Conservation (phyloP, 2,888 invertebrate species). For the Petrolisthes manimaculis region DNA sequence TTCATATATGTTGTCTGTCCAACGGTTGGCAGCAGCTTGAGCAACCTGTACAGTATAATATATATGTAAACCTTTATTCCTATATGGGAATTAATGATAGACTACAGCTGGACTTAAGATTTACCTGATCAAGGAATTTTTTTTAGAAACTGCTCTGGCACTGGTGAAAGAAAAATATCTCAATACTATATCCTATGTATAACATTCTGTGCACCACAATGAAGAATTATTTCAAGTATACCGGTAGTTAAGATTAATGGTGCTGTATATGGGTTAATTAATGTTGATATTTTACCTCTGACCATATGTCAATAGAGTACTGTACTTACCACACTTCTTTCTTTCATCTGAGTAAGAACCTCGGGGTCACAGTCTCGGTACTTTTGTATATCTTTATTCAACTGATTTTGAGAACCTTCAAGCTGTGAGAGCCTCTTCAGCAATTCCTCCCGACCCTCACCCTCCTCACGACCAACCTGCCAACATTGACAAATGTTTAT, state of each 20-base stretch:
- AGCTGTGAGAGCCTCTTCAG: slow-evolving; percentile 75
- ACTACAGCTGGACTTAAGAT: not conserved
- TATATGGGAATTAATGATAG: not conserved
- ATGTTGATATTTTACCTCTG: too few species aligned
- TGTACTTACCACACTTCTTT: slow-evolving; percentile 73
- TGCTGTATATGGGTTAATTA: too few species aligned
- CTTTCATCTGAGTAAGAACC: slow-evolving; percentile 77
- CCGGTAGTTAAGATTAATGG: too few species aligned
- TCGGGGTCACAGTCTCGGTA: slow-evolving; percentile 84
- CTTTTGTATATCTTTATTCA: slow-evolving; percentile 77
- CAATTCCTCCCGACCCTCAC: slow-evolving; percentile 73
- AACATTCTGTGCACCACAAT: not conserved
- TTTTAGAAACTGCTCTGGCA: not conserved
- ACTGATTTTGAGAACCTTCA: slow-evolving; percentile 67
- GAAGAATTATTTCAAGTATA: too few species aligned
- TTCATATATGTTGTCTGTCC: slow-evolving; percentile 91
- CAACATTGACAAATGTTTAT: not conserved
- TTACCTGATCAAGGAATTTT: not conserved
- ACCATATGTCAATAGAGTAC: slow-evolving; percentile 69
- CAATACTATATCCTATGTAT: too few species aligned
- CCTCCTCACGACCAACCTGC: slow-evolving; percentile 75
- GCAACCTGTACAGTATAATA: slow-evolving; percentile 73
- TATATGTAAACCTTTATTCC: not conserved
- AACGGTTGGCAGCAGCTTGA: slow-evolving; percentile 83
- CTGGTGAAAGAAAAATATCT: too few species aligned